A percentile compares a stretch with the other conserved stretches of the same genome.
phyloP scores from a whole-genome alignment of 1,140 invertebrate species.

The Lepeophtheirus salmonis region DNA sequence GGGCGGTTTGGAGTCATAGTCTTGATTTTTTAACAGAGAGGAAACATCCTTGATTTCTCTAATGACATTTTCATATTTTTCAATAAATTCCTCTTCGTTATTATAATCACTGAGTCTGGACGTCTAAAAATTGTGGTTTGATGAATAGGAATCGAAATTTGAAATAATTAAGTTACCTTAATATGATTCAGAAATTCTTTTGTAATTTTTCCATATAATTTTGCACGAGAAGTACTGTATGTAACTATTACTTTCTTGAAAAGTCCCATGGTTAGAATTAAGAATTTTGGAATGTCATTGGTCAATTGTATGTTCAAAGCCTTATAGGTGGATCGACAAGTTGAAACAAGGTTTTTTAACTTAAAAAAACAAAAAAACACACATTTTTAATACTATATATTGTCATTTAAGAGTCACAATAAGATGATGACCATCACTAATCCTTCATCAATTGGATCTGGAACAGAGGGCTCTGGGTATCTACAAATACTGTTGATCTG shows the following conservation, averaged over 20 bases:
- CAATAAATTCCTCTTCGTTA: background rate
- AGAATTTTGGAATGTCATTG: background rate
- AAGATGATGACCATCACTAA: too few species aligned
- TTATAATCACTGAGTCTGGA: background rate
- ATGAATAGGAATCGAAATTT: background rate
- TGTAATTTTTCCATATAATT: background rate
- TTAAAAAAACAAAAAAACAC: background rate
- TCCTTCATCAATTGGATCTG: too few species aligned
- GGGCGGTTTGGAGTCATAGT: background rate
- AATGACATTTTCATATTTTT: background rate
- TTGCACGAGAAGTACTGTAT: background rate
- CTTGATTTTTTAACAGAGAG: background rate
- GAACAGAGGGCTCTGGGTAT: too few species aligned
- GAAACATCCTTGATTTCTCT: background rate
- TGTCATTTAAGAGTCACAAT: too few species aligned
- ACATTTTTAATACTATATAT: too few species aligned
- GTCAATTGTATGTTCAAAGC: background rate
- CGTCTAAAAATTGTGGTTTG: background rate
- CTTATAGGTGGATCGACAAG: background rate
- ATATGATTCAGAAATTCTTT: background rate
- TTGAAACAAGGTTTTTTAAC: background rate
- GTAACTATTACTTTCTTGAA: background rate
- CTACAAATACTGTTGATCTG: too few species aligned
- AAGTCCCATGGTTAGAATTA: background rate
- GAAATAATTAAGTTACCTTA: too few species aligned